phyloP scores from a whole-genome alignment of 1,140 invertebrate genomes.

The Ptiloglossa arizonensis region DNA sequence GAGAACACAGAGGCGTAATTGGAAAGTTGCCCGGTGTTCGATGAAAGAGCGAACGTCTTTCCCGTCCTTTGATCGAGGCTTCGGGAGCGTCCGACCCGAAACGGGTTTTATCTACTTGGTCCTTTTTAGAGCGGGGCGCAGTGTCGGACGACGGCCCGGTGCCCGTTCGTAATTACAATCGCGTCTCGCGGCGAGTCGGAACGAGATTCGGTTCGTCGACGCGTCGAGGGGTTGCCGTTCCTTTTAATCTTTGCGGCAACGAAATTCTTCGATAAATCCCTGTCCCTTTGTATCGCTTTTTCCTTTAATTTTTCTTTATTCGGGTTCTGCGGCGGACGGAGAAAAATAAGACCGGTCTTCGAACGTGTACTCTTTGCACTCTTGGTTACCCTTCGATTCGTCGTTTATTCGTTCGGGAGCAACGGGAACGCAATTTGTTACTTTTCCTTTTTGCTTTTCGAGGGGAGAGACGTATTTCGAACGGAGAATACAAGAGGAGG shows the following conservation, averaged over 20 bases:
- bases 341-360: too few relatives aligned
- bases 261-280: background rate
- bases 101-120: conserved; percentile 24
- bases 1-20: conserved; percentile 53
- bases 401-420: too few relatives aligned
- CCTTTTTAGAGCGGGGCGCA: background rate
- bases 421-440: too few relatives aligned
- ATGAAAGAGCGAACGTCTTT: conserved; percentile 61
- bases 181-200: background rate
- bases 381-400: too few relatives aligned
- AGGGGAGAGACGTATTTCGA: too few relatives aligned
- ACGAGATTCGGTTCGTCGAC: background rate
- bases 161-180: conserved; percentile 23
- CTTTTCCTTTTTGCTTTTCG: too few relatives aligned
- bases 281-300: too few relatives aligned
- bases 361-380: too few relatives aligned
- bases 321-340: too few relatives aligned
- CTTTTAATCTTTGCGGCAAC: conserved; percentile 9
- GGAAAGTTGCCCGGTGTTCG: conserved; percentile 59
- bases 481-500: too few relatives aligned
- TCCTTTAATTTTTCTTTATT: background rate
- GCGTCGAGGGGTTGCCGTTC: background rate
- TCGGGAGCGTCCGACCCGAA: conserved; percentile 30
- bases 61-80: conserved; percentile 48
- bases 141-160: background rate